A percentile compares a stretch with the other conserved stretches of the same genome.
These are phyloP conservation scores for Trichonephila clavata DNA, from an alignment of 1,140 invertebrate species.

Conservation along the genomic window DNA sequence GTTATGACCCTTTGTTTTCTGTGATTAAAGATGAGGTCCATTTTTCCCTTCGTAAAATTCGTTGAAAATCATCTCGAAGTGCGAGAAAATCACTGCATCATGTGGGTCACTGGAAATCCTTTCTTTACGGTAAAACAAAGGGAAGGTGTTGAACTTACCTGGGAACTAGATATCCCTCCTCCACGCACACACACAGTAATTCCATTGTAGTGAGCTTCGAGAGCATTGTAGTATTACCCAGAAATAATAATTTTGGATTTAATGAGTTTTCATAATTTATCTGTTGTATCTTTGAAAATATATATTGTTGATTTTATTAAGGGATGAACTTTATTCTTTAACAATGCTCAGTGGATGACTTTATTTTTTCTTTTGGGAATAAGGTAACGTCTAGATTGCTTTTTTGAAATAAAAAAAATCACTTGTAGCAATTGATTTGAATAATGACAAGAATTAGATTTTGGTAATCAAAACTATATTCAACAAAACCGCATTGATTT, in stretches of 20 bases:
- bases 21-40: not conserved
- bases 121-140: not conserved
- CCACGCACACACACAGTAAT: not conserved
- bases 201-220: not conserved
- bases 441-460: too few relatives aligned
- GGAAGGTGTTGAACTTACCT: not conserved
- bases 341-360: too few relatives aligned
- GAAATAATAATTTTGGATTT: not conserved
- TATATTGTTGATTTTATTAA: too few relatives aligned
- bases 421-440: too few relatives aligned
- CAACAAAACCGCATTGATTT: too few relatives aligned
- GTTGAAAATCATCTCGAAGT: not conserved
- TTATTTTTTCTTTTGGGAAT: too few relatives aligned
- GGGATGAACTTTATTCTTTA: too few relatives aligned
- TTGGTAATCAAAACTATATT: too few relatives aligned
- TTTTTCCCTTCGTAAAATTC: not conserved
- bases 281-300: not conserved
- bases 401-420: too few relatives aligned
- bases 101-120: not conserved
- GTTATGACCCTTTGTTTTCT: constrained; percentile 14
- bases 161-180: not conserved
- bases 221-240: not conserved
- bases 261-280: not conserved
- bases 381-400: too few relatives aligned
- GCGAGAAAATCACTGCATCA: not conserved